Evolutionary conservation across 2,113 vertebrate genomes (phyloP), one percentile per base, ranked within the genome.

Genomic region (Neodon shergylaensis): DNA sequence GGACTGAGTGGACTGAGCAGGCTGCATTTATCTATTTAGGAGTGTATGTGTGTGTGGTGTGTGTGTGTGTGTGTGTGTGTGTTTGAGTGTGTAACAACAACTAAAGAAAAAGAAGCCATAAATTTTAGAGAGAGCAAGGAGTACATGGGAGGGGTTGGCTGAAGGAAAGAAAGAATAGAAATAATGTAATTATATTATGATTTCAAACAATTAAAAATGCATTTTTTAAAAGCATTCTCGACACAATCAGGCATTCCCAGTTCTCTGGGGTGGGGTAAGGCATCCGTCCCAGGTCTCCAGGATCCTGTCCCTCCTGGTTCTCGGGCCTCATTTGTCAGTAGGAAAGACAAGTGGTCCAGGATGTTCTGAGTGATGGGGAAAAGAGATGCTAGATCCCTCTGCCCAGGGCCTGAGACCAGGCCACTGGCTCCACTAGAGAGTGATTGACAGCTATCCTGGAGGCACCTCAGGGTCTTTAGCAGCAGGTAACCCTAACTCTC

Each of bases 351-450:
- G 28, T 5, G 21, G 9, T n/a, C 36, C 0, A 0, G 2, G n/a
- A 58, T 2, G 0, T 24, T 19, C 22, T 24, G 78, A 28, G 21
- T 3, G 5, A 3, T 13, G 1, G 61, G 58, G 72, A 61, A 13
- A 16, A 7, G 77, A 8, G 3, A 0, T 5, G 0, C 0, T 17
- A 12, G 19, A 22, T 2, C 10, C 21, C 1, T 1, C 0, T 47
- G n/a, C 44, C 52, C 31, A 10, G 28, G 72, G 44, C 9, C 3
- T 11, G 24, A 42, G 36, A 16, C 33, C 61, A 52, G 44, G 44
- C 12, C 58, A 77, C 33, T 1, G 8, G 12, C 63, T 86, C 17
- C 63, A 31, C 44, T 28, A 19, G 21, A 47, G 26, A 42, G 36
- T 68, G 74, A 79, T 6, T 9, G 63, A 13, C n/a, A 58, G 74